Base-by-base conservation (phyloP, 2,113 vertebrate species). In the Plectropomus leopardus region DNA sequence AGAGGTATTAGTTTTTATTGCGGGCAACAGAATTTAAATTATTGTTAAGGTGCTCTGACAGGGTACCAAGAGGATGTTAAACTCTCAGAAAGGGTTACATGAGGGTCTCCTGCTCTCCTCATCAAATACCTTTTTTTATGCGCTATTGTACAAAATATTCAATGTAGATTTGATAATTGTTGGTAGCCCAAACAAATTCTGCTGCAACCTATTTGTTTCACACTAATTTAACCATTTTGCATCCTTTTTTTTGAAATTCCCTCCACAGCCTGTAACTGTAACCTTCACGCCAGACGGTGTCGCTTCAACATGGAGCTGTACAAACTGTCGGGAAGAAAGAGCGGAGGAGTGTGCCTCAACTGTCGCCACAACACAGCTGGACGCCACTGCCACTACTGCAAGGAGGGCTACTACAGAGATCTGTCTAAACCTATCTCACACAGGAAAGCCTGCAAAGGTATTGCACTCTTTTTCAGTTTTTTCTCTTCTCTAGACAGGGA, bases 261-360 rank as follows among this genome's bases (percentile, higher is more conserved):
- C 60, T 76, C 45, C 21, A 0, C 94, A 99, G 97, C 97, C 85
- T 98, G 97, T 71, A 98, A 98, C 92, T 99, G 98, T 72, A 99
- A 99, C 93, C 97, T 99, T 7, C 98, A 99, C 0, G 97, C 98
- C 1, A 94, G 98, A 21, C 95, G 98, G 44, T 99, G 98, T 77
- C 97, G 98, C 36, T 99, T 99, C 94, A 99, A 99, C 94, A 99
- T 99, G 97, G 98, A 99, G 89, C 96, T 99, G 48, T 99, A 96
- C 94, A 99, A 99, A 82, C 94, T 99, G 63, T 99, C 98, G 0
- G 98, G 98, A 4, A 96, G 97, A 84, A 97, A 97, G 92, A 98
- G 98, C 0, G 98, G 98, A 5, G 98, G 98, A 0, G 98, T 99
- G 65, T 99, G 98, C 86, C 96, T 98, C 82, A 99, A 98, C 93